Base-by-base conservation (phyloP, 2,113 vertebrate genomes). In the Oncorhynchus kisutch region DNA sequence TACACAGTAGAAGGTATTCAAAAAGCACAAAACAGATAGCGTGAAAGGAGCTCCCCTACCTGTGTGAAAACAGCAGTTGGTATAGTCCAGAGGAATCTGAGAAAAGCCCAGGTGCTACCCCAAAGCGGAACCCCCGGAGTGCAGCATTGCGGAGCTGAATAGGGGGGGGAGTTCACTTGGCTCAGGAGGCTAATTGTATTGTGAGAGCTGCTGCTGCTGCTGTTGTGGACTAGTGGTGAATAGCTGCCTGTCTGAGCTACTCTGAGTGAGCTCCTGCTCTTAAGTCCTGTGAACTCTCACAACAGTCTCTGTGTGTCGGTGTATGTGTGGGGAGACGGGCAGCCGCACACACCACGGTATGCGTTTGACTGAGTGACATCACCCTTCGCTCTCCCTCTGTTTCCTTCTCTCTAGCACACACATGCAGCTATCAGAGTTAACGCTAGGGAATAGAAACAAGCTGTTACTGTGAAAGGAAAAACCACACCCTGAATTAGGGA, bases 401-500 rank as follows among this genome's bases (percentile, higher is more conserved):
- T 11, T 67, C 24, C 11, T 12, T 67, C 25, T 67, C 65, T 67
- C 9, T 64, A 5, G 20, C 62, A 11, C 62, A 22, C 62, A 22
- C 5, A 22, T n/a, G 20, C 62, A 85, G 76, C 76, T 25, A 73
- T 82, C 77, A 67, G 67, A 84, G 79, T 78, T 68, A 65, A 64
- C 16, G 9, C 2, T n/a, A 39, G 1, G 20, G 13, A 34, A 45
- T 5, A 8, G 48, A 81, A 77, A 59, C 81, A 51, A 71, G 24
- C 65, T 18, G 65, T 13, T 25, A 8, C 24, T 25, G 14, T 12
- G 11, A 25, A 29, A 27, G 74, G n/a, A 67, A 80, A 82, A 85
- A 73, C 84, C 83, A 83, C 85, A 86, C 87, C 85, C 86, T 82
- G 73, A 82, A 64, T 75, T 80, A 78, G 16, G 66, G 66, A 68